Base-by-base conservation (phyloP, 2,113 vertebrate genomes). In the Prolemur simus region DNA sequence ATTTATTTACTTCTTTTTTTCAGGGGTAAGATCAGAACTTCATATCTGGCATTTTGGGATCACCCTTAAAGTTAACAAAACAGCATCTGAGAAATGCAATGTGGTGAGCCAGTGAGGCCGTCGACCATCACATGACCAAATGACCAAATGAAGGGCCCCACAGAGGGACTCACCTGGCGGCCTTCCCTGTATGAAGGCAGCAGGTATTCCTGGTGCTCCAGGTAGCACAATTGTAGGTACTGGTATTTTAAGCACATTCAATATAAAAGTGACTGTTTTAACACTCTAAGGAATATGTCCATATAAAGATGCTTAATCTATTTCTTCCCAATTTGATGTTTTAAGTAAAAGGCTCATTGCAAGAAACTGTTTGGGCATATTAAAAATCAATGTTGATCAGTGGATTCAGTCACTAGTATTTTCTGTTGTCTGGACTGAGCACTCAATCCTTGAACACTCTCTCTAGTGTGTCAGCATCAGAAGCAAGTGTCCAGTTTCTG, bases 191-290 rank as follows among this genome's bases (percentile, higher is more conserved):
- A 10, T 3, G 5, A 45, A 93, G 9, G 21, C 8, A 18, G 42
- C 74, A 45, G 37, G 25, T 54, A 45, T 15, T 84, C 14, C 13
- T 29, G 25, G 29, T 6, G 45, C 85, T 68, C 5, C 32, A 71
- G 56, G 11, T 8, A 15, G 18, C 25, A 34, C 3, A 0, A 42
- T 25, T 42, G 14, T 14, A 84, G n/a, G 17, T 39, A 8, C 23
- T 42, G 8, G 47, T 66, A 64, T 84, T 92, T 56, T 78, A 87
- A 69, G 49, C 39, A 49, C 56, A 47, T 42, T 37, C 52, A 9
- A 4, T 56, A 42, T 74, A 69, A 80, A 81, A 71, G 20, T 58
- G 21, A 88, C 56, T 42, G 3, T 71, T 95, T 92, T 81, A 45
- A 42, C 52, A 68, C 20, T 25, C 32, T 64, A 21, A 66, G 25